Evolutionary conservation across 2,113 vertebrate genomes (phyloP).

Genomic region (Sterrhoptilus dennistouni): DNA sequence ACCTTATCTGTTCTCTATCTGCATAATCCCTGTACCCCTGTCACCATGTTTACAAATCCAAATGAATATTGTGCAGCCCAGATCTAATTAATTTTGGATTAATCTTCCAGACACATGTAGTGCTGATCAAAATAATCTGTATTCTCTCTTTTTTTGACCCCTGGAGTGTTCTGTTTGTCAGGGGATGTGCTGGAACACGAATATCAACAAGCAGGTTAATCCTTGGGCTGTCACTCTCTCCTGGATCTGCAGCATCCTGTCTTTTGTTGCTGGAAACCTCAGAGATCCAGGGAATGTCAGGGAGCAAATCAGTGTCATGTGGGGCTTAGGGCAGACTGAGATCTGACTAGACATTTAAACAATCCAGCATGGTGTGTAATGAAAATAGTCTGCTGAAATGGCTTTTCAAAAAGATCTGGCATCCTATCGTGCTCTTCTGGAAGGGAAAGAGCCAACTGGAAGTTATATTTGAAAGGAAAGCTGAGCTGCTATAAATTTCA

Average conservation of each 20-base stretch:
- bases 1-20: constrained; percentile 62
- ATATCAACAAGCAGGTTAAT: constrained; percentile 60
- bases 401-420: neutral
- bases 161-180: constrained; percentile 33
- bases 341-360: neutral
- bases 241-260: neutral
- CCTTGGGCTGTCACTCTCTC: neutral
- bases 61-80: constrained; percentile 58
- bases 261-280: neutral
- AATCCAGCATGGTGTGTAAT: neutral
- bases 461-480: neutral
- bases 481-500: neutral
- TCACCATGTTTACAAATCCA: constrained; percentile 66
- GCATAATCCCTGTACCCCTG: constrained; percentile 45
- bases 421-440: neutral
- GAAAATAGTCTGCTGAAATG: neutral
- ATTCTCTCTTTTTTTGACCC: constrained; percentile 31
- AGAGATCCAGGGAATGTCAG: neutral
- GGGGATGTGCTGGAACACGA: constrained; percentile 46
- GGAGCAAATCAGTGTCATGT: neutral
- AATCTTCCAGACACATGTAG: constrained; percentile 61
- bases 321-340: neutral
- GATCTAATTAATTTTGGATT: constrained; percentile 74
- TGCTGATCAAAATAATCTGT: constrained; percentile 70
- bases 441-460: neutral